Base-by-base conservation (phyloP, 1,140 invertebrate species). In the Stegodyphus mimosarum region DNA sequence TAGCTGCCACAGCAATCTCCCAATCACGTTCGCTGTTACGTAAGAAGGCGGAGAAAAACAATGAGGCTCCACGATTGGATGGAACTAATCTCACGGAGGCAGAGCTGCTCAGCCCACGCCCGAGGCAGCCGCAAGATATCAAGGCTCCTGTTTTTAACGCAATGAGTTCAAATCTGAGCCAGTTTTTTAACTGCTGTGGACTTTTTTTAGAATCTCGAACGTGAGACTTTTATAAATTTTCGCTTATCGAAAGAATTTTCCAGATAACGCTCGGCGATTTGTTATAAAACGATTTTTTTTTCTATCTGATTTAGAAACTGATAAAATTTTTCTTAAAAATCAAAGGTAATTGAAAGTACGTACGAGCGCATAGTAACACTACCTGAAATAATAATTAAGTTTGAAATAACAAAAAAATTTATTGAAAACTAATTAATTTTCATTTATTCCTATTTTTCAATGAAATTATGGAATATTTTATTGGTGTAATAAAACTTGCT, bases 201-300 rank as follows among this genome's bases (percentile, higher is more conserved):
- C 53, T 70, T 70, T 48, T 69, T 70, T 79, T 53, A 49, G 18
- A 13, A 1, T 18, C 17, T 18, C n/a, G 51, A 13, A 79, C 77
- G 77, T 79, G 77, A 69, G 77, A 79, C 53, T 70, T 67, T 79
- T 79, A 69, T 70, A 79, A 79, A 51, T 11, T 10, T 52, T 66
- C 66, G 66, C 67, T 55, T 77, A 67, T 67, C n/a, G 63, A n/a
- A 33, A 55, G 77, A 79, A 79, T 70, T 75, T 79, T 55, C 52
- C 17, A 66, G 77, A 79, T 70, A 70, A 33, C 48, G 17, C 33
- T 17, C 18, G 11, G 66, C 77, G 77, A 79, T 79, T 79, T 79
- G 70, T 79, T 79, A 60, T 9, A 33, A 33, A 1, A 33, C 33
- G 3, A 33, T 1, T 1, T 33, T 33, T 33, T 33, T 33, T 33